Evolutionary conservation across 2,888 invertebrate genomes (phyloP).

Genomic region (Ellobium chinense): DNA sequence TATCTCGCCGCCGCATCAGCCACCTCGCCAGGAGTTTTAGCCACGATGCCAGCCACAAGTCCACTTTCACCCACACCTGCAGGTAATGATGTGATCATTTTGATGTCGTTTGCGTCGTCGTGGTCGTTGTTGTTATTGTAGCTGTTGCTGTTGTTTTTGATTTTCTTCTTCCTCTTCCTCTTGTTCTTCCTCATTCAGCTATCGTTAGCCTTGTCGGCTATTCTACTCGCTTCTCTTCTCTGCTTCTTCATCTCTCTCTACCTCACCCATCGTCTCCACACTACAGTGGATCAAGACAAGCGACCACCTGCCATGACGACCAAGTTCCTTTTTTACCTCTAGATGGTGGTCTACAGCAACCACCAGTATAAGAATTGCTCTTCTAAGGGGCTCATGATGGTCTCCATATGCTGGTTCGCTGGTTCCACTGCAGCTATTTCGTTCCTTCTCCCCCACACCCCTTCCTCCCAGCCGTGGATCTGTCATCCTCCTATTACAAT

Average conservation of each 20-base stretch:
- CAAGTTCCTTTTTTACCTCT: too few relatives aligned
- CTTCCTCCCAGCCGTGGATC: background rate
- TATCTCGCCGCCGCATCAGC: constrained; percentile 62
- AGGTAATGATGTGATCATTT: constrained; percentile 8
- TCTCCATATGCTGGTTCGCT: too few relatives aligned
- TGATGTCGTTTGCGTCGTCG: background rate
- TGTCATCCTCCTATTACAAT: background rate
- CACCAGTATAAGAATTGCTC: too few relatives aligned
- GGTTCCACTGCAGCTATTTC: too few relatives aligned
- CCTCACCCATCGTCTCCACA: too few relatives aligned
- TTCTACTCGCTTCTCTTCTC: too few relatives aligned
- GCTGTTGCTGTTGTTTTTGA: background rate
- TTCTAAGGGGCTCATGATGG: too few relatives aligned
- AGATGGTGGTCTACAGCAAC: too few relatives aligned
- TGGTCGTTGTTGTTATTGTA: background rate
- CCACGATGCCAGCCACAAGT: constrained; percentile 58
- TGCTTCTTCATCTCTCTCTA: too few relatives aligned
- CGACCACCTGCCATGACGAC: too few relatives aligned
- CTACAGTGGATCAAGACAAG: too few relatives aligned
- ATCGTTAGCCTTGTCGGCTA: too few relatives aligned
- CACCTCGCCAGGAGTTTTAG: constrained; percentile 48
- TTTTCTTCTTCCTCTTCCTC: background rate
- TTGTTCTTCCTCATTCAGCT: background rate
- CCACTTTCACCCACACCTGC: constrained; percentile 59
- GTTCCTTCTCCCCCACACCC: background rate